Base-by-base conservation (phyloP, 1,140 invertebrate species). In the Berghia stephanieae region DNA sequence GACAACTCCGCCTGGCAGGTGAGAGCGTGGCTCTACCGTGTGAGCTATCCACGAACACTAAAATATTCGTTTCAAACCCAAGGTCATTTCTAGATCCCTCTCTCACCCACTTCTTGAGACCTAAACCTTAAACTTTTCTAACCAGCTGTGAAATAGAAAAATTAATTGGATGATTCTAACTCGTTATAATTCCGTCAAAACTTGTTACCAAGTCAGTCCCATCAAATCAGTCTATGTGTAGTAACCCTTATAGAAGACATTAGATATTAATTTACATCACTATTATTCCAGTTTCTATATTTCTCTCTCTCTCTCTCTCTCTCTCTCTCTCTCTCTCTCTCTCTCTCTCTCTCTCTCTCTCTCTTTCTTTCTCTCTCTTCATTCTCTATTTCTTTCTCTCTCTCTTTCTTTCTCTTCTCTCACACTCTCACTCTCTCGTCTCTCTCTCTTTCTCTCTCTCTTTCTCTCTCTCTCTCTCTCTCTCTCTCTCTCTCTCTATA, bases 381-480 rank as follows among this genome's bases (percentile, higher is more conserved):
- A n/a, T n/a, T n/a, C n/a, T n/a, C n/a, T n/a, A n/a, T n/a, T n/a
- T n/a, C n/a, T n/a, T n/a, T n/a, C n/a, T n/a, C n/a, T n/a, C n/a
- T n/a, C n/a, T n/a, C n/a, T n/a, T n/a, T n/a, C n/a, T n/a, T n/a
- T n/a, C n/a, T n/a, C n/a, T n/a, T n/a, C n/a, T n/a, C n/a, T n/a
- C n/a, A n/a, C n/a, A n/a, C n/a, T n/a, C n/a, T n/a, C n/a, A n/a
- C n/a, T n/a, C n/a, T n/a, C n/a, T n/a, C n/a, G n/a, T n/a, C n/a
- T n/a, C n/a, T n/a, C n/a, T n/a, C n/a, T n/a, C n/a, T n/a, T n/a
- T n/a, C n/a, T n/a, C n/a, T n/a, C n/a, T n/a, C n/a, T n/a, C n/a
- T n/a, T n/a, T n/a, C 60, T 66, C 60, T 66, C n/a, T 27, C 60
- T 66, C 60, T 16, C 60, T 16, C 60, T 16, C n/a, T 16, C 60